Base-by-base conservation (phyloP, 2,113 vertebrate genomes). In the Podocnemis expansa region DNA sequence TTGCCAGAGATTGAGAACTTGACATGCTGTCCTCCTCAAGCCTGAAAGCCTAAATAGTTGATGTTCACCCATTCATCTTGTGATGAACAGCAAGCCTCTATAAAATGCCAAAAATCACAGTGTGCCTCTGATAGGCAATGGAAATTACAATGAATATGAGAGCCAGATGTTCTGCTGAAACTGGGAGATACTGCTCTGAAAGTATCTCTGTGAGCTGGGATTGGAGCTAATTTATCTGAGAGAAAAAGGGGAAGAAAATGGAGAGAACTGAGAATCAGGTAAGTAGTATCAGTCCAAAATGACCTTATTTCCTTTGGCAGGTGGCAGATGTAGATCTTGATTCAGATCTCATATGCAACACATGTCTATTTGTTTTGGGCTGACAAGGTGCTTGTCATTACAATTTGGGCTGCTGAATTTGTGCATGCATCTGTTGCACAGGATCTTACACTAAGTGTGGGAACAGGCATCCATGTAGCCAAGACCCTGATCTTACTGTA, bases 401-500 rank as follows among this genome's bases (percentile, higher is more conserved):
- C 56, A 56, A 49, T 21, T 60, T 17, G 81, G 78, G 24, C 55
- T 87, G 63, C 67, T 75, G 22, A 13, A 19, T 27, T 11, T 29
- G 34, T 47, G 73, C 1, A 49, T 10, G 2, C 22, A 85, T n/a
- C 17, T 4, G 31, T 31, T 34, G 60, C 31, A 78, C 76, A 85
- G 19, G 47, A 43, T 73, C 96, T 81, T 51, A 87, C 41, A 82
- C 78, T 45, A 84, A 90, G 90, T 2, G 25, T 34, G 45, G 80
- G 49, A 43, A 12, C 24, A 75, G 6, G 41, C 22, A 84, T n/a
- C n/a, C 63, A 34, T n/a, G 1, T 89, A 93, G 93, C 78, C 89
- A 88, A 94, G 88, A 85, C n/a, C n/a, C n/a, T n/a, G n/a, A n/a
- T n/a, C 91, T 89, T 80, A 80, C 63, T 73, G 41, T 9, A 90